Base-by-base conservation (phyloP, 2,113 vertebrate genomes). In the Pachycephala philippinensis region DNA sequence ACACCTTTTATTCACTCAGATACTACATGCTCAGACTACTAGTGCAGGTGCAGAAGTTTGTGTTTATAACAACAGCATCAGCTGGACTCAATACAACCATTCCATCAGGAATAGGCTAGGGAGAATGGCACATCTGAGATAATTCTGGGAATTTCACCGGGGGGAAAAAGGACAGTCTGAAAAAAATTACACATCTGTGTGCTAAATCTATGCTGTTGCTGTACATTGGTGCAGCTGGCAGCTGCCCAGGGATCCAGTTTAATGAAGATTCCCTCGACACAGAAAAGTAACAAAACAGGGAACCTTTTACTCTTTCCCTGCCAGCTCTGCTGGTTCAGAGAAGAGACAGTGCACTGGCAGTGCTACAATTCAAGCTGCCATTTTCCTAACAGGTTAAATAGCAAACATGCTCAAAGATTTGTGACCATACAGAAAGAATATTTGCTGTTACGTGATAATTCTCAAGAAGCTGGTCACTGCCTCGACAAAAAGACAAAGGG, bases 401-500 rank as follows among this genome's bases (percentile, higher is more conserved):
- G n/a, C 45, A 39, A 93, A 44, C 49, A 7, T 13, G 27, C 39
- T 60, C 5, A 9, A 91, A 81, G 31, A 40, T 49, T 28, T 61
- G 33, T 78, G 33, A 71, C 49, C 17, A 30, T 3, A 10, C 23
- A 61, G 42, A 68, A 76, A 64, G 19, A 44, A 8, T 16, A 26
- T 74, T 24, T 50, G n/a, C 30, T 52, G 24, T 54, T 56, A 37
- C 26, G 37, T 22, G n/a, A 17, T 6, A 56, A 52, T 80, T 89
- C 60, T 37, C 44, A 80, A 23, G 54, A 23, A 26, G 12, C 13
- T 50, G 52, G 27, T 40, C 27, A 30, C 7, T 33, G 20, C 28
- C 26, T 84, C 0, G 0, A 28, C 0, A 9, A 61, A 61, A 93
- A 17, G 9, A 17, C 19, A 30, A 60, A 91, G 11, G 11, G 15